Evolutionary conservation across 2,888 invertebrate species (phyloP).

Genomic region (Lordiphosa andalusiaca): DNA sequence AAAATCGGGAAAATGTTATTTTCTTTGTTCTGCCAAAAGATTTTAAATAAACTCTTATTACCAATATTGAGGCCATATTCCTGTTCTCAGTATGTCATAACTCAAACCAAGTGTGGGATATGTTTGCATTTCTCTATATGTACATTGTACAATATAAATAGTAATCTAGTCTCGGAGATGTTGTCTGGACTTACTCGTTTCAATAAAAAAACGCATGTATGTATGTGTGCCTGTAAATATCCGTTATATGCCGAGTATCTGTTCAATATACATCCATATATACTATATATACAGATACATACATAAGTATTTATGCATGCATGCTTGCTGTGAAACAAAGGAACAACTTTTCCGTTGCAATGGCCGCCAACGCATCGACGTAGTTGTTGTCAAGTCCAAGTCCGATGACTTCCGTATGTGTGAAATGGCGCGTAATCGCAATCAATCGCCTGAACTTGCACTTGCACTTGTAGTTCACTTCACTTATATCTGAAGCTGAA

Average conservation of each 20-base stretch:
- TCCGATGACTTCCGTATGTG: slow-evolving; percentile 55
- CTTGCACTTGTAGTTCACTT: slow-evolving; percentile 14
- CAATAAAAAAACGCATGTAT: slow-evolving; percentile 6
- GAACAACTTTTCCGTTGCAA: slow-evolving; percentile 47
- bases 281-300: slow-evolving; percentile 1
- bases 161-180: neutral
- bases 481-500: too few relatives aligned
- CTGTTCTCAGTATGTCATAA: too few relatives aligned
- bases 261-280: slow-evolving; percentile 7
- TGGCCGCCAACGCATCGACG: slow-evolving; percentile 52
- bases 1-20: too few relatives aligned
- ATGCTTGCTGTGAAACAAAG: slow-evolving; percentile 47
- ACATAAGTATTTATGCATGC: slow-evolving; percentile 6
- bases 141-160: too few relatives aligned
- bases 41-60: too few relatives aligned
- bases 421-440: slow-evolving; percentile 43
- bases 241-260: slow-evolving; percentile 2
- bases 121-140: too few relatives aligned
- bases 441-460: slow-evolving; percentile 11
- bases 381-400: slow-evolving; percentile 39
- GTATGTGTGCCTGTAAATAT: slow-evolving; percentile 5
- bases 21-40: too few relatives aligned
- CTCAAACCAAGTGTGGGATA: too few relatives aligned
- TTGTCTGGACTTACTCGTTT: slow-evolving; percentile 7
- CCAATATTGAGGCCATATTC: too few relatives aligned